A percentile compares a stretch with the other conserved stretches of the same genome.
These are phyloP conservation scores for Panthera tigris DNA, from an alignment of 2,113 vertebrate genomes.

Conservation along the genomic window DNA sequence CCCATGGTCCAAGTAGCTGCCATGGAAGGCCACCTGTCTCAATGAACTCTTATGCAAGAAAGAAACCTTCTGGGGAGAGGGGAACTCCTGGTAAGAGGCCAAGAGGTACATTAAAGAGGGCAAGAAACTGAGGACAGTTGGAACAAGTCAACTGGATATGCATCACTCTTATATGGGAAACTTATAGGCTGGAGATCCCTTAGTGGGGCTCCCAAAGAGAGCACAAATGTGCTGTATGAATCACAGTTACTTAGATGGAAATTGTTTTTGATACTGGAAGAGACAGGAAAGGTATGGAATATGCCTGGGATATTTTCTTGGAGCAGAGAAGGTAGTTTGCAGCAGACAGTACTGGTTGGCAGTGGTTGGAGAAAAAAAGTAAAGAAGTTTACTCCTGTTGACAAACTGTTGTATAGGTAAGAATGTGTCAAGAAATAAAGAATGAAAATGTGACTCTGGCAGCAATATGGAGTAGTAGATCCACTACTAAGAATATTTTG, in stretches of 20 bases:
- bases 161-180: neutral
- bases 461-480: neutral
- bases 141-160: neutral
- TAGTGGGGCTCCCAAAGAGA: neutral
- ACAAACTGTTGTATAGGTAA: neutral
- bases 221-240: neutral
- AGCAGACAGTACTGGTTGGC: neutral
- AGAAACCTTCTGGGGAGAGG: neutral
- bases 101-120: neutral
- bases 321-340: neutral
- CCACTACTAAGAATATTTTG: neutral
- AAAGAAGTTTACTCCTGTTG: neutral
- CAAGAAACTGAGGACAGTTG: neutral
- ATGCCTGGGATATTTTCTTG: neutral
- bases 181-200: neutral
- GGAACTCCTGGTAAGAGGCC: neutral
- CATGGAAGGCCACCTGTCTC: neutral
- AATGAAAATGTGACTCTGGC: neutral
- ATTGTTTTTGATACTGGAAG: neutral
- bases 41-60: neutral
- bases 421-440: neutral
- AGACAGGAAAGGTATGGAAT: neutral
- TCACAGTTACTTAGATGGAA: neutral
- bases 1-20: neutral
- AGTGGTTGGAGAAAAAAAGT: neutral